These are phyloP conservation scores for Muntiacus reevesi DNA, from an alignment of 2,113 vertebrate species.

Conservation along the genomic window DNA sequence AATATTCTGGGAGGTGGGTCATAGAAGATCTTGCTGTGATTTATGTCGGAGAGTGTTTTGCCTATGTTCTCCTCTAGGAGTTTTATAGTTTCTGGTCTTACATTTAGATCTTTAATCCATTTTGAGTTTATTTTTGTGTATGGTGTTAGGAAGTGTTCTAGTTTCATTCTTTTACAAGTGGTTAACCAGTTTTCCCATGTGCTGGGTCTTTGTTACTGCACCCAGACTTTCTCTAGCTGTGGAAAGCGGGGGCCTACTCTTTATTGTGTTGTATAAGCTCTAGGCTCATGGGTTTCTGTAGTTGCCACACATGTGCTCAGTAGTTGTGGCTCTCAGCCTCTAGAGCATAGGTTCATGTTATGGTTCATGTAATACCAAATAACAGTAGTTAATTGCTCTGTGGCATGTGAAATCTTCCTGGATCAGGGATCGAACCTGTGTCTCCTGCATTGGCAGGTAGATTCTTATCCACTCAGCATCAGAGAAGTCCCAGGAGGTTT, in stretches of 20 bases:
- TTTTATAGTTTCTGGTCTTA: too few species aligned
- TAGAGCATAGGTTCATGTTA: not conserved
- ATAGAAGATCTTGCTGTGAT: too few species aligned
- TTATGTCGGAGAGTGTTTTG: too few species aligned
- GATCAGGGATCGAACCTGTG: not conserved
- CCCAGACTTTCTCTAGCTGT: not conserved
- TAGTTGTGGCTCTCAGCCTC: not conserved
- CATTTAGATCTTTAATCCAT: too few species aligned
- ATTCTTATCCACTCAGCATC: not conserved
- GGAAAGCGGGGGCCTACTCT: accelerated
- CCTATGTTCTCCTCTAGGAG: too few species aligned
- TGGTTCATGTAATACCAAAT: not conserved
- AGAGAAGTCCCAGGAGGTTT: not conserved
- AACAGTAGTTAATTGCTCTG: not conserved
- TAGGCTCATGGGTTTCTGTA: not conserved
- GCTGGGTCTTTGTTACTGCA: not conserved
- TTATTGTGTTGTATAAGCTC: not conserved
- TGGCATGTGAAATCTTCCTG: not conserved
- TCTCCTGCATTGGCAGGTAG: not conserved
- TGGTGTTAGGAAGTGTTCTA: too few species aligned
- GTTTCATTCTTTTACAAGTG: too few species aligned
- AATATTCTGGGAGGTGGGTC: too few species aligned
- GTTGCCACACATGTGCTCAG: not conserved
- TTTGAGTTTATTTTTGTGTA: too few species aligned
- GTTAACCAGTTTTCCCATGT: too few species aligned